Conservation (phyloP, 2,888 invertebrate species). For the Andrena camellia region DNA sequence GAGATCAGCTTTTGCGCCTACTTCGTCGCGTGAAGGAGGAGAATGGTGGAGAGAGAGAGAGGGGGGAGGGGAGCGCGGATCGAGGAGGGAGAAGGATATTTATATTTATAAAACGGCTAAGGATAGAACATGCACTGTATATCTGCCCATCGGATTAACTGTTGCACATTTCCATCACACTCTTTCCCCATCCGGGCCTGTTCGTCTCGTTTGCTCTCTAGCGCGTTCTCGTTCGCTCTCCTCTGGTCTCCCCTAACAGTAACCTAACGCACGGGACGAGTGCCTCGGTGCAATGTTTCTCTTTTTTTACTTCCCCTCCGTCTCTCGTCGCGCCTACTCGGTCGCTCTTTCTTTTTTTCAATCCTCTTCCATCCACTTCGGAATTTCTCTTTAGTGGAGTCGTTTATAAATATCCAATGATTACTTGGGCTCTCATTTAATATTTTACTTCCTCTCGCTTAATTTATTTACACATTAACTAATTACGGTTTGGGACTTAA, state of each 20-base stretch:
- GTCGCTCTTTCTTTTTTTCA: constrained; percentile 45
- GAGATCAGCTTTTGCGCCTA: constrained; percentile 38
- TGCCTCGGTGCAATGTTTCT: constrained; percentile 41
- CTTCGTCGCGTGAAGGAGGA: constrained; percentile 55
- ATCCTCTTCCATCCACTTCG: constrained; percentile 1
- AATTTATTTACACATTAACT: constrained; percentile 84
- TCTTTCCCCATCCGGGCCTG: constrained; percentile 29
- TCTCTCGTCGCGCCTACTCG: constrained; percentile 68
- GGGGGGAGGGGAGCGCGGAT: neutral
- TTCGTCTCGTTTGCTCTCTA: constrained; percentile 18
- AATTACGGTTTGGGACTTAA: constrained; percentile 80
- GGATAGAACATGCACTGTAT: constrained; percentile 81
- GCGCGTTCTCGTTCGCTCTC: constrained; percentile 26
- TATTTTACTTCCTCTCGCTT: constrained; percentile 81
- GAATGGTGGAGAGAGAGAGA: constrained; percentile 11
- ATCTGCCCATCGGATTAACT: constrained; percentile 70
- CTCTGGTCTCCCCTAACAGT: constrained; percentile 24
- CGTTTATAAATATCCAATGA: constrained; percentile 82
- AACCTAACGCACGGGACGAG: constrained; percentile 52
- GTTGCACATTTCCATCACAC: constrained; percentile 54
- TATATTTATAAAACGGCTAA: constrained; percentile 81
- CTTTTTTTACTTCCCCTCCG: constrained; percentile 24
- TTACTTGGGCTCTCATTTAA: constrained; percentile 81
- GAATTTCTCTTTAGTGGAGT: constrained; percentile 71
- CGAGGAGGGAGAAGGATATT: constrained; percentile 61